Percentiles rank a stretch among this genome's conserved stretches.
Conservation (phyloP, 2,888 invertebrate genomes). For the Drosophila imparisetae region DNA sequence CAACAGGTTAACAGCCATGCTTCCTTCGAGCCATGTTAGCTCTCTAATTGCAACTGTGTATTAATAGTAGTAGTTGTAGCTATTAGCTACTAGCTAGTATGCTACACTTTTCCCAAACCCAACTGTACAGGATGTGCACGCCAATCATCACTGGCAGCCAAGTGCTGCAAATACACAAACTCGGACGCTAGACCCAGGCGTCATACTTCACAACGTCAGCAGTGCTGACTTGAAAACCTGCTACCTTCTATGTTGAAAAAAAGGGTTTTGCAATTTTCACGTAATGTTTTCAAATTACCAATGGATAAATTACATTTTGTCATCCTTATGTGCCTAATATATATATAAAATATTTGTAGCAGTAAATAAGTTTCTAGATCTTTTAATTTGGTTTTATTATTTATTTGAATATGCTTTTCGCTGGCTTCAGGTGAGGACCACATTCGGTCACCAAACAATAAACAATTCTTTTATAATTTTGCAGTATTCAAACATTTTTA, state of each 20-base stretch:
- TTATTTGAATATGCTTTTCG: background rate
- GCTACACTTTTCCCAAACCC: constrained; percentile 45
- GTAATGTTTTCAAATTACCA: background rate
- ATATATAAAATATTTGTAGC: background rate
- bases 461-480: background rate
- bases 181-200: constrained; percentile 22
- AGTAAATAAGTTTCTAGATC: background rate
- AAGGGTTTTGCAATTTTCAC: background rate
- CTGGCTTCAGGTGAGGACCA: background rate
- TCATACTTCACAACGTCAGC: constrained; percentile 6
- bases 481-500: background rate
- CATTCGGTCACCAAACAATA: background rate
- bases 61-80: constrained; percentile 10
- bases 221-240: background rate
- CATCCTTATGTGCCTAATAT: background rate
- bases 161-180: constrained; percentile 1
- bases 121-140: constrained; percentile 57
- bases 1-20: constrained; percentile 68
- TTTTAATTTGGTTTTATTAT: background rate
- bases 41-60: constrained; percentile 46
- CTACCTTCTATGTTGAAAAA: background rate
- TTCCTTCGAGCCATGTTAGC: constrained; percentile 49
- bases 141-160: constrained; percentile 22
- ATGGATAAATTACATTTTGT: background rate
- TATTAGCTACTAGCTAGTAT: constrained; percentile 1